A percentile compares a stretch with the other conserved stretches of the same genome.
Conservation (phyloP, 2,888 invertebrate species). For the Pomacea canaliculata region DNA sequence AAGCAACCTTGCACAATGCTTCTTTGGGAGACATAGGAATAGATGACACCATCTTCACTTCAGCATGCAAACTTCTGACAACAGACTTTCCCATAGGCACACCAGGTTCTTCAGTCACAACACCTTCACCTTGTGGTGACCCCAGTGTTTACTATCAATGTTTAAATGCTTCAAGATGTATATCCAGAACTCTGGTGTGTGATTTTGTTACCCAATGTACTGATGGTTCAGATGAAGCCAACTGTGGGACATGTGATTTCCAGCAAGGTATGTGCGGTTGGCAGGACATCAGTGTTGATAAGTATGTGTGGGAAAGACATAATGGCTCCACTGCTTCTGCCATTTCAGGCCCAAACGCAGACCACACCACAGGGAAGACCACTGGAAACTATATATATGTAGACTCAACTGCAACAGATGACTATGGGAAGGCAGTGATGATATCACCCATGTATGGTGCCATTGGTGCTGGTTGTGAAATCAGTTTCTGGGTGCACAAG, state of each 20-base stretch:
- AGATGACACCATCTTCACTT: slow-evolving; percentile 63
- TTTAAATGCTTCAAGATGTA: slow-evolving; percentile 47
- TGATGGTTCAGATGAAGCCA: slow-evolving; percentile 42
- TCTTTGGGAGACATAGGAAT: slow-evolving; percentile 59
- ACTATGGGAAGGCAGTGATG: slow-evolving; percentile 47
- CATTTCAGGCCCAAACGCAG: slow-evolving; percentile 56
- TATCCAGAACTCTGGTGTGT: slow-evolving; percentile 49
- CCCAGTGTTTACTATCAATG: slow-evolving; percentile 49
- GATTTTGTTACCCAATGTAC: slow-evolving; percentile 54
- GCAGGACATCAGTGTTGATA: slow-evolving; percentile 49
- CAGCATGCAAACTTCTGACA: slow-evolving; percentile 46
- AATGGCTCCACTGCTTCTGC: slow-evolving; percentile 45
- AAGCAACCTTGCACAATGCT: slow-evolving; percentile 53
- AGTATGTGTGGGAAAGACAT: slow-evolving; percentile 36
- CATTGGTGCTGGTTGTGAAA: slow-evolving; percentile 48
- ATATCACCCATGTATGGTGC: slow-evolving; percentile 52
- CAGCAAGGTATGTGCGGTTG: slow-evolving; percentile 57
- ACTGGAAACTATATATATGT: slow-evolving; percentile 52
- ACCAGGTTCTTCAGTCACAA: slow-evolving; percentile 35
- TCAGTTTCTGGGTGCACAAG: slow-evolving; percentile 52
- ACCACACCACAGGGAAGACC: slow-evolving; percentile 55
- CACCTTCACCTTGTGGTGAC: slow-evolving; percentile 49
- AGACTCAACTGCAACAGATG: slow-evolving; percentile 49
- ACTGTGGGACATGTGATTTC: slow-evolving; percentile 46
- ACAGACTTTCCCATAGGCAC: slow-evolving; percentile 25